These are phyloP conservation scores for Crambe crambe DNA, from an alignment of 37 sponge, comb jelly and placozoan genomes.

Conservation along the genomic window DNA sequence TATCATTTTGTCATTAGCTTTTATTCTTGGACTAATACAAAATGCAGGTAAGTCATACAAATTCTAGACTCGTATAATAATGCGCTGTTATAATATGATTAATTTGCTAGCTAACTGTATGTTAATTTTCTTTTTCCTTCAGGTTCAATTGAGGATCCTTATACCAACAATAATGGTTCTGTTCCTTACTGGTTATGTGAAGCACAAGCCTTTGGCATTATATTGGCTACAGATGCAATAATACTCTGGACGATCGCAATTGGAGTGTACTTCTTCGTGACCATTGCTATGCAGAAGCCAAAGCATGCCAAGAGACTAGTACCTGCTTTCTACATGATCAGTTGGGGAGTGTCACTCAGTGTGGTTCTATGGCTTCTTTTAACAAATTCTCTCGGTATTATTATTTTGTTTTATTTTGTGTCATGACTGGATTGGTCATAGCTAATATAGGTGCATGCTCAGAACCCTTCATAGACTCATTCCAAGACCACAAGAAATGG, in stretches of 20 bases:
- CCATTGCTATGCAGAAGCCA: constrained; percentile 20
- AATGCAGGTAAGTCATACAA: neutral
- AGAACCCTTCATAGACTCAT: no score
- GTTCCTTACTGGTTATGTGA: constrained; percentile 21
- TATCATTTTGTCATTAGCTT: constrained; percentile 42
- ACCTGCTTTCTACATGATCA: constrained; percentile 16
- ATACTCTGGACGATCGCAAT: constrained; percentile 60
- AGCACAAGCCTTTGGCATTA: constrained; percentile 26
- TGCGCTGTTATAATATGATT: neutral
- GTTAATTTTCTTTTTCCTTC: neutral
- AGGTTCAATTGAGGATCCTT: neutral
- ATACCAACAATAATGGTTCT: neutral
- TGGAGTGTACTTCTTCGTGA: constrained; percentile 53
- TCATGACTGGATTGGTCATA: neutral
- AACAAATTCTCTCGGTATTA: neutral
- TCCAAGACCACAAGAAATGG: no score
- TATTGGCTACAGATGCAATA: constrained; percentile 26
- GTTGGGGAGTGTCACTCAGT: constrained; percentile 48
- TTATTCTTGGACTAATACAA: constrained; percentile 38
- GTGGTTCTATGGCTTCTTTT: constrained; percentile 20
- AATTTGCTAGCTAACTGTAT: neutral
- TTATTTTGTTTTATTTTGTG: neutral
- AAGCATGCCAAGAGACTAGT: constrained; percentile 13
- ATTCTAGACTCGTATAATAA: no score
- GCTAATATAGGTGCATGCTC: no score